Evolutionary conservation across 2,888 invertebrate species (phyloP).

Genomic region (Tupiocoris notatus): DNA sequence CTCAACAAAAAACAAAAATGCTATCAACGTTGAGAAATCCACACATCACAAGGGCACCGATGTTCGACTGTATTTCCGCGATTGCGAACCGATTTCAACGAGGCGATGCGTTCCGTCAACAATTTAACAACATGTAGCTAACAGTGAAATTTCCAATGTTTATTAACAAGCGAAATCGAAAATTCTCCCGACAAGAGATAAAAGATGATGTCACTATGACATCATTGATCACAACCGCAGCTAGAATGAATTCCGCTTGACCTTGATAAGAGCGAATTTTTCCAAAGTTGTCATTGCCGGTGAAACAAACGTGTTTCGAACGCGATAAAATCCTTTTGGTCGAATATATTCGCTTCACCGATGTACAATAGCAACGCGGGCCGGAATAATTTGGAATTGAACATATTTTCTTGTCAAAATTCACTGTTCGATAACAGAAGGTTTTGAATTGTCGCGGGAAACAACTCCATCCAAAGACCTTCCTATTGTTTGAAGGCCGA

Average conservation of each 20-base stretch:
- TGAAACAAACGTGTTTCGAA: no score
- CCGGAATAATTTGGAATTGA: no score
- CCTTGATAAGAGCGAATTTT: slow-evolving; percentile 31
- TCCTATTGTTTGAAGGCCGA: neutral
- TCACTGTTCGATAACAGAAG: neutral
- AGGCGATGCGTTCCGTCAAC: neutral
- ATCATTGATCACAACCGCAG: slow-evolving; percentile 42
- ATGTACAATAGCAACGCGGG: no score
- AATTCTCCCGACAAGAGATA: slow-evolving; percentile 39
- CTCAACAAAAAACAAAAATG: slow-evolving; percentile 23
- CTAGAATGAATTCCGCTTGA: slow-evolving; percentile 34
- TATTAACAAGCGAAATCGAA: slow-evolving; percentile 37
- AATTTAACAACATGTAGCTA: slow-evolving; percentile 12
- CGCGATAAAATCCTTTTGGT: no score
- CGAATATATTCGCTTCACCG: no score
- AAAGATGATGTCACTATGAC: slow-evolving; percentile 42
- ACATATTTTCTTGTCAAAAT: no score
- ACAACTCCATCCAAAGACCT: neutral
- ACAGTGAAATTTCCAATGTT: slow-evolving; percentile 19
- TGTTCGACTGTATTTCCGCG: neutral
- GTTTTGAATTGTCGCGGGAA: neutral
- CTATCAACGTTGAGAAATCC: neutral
- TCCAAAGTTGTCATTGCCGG: no score
- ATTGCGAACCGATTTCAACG: no score
- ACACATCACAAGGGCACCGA: slow-evolving; percentile 32